Evolutionary conservation across 2,797 vertebrate species (phyloP).

Genomic region (Onychomys arenicola): DNA sequence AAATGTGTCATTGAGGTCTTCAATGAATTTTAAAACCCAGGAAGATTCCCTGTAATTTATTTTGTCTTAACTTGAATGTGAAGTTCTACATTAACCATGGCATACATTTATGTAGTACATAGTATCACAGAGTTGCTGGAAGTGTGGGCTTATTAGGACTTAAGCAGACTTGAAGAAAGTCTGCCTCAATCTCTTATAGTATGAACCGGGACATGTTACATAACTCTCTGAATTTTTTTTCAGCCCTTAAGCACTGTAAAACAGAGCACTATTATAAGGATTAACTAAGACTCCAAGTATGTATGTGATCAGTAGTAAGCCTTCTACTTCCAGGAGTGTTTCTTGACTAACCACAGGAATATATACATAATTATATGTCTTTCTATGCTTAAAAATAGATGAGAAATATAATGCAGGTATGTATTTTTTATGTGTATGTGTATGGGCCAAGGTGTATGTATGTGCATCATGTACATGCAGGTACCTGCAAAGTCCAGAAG

Average conservation of each 20-base stretch:
- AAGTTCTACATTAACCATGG: not conserved
- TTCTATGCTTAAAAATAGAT: not conserved
- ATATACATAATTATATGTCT: not conserved
- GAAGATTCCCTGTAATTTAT: not conserved
- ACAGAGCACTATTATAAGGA: not conserved
- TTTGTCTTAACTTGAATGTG: not conserved
- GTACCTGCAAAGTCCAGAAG: not conserved
- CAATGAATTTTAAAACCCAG: not conserved
- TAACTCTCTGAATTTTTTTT: not conserved
- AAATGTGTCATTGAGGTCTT: not conserved
- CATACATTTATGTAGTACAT: not conserved
- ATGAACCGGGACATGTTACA: not conserved
- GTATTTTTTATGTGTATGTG: not conserved
- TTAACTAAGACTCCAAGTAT: slow-evolving; percentile 17
- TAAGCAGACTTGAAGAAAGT: not conserved
- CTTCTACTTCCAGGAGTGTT: not conserved
- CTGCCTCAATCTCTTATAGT: not conserved
- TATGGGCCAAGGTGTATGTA: not conserved
- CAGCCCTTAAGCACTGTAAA: not conserved
- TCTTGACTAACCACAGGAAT: not conserved
- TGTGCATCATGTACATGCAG: not conserved
- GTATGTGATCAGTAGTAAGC: not conserved
- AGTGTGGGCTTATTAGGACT: not conserved
- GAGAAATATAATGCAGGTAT: not conserved
- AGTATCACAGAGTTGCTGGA: not conserved